Evolutionary conservation across 1,140 invertebrate genomes (phyloP).

Genomic region (Ceratosolen fusciceps): DNA sequence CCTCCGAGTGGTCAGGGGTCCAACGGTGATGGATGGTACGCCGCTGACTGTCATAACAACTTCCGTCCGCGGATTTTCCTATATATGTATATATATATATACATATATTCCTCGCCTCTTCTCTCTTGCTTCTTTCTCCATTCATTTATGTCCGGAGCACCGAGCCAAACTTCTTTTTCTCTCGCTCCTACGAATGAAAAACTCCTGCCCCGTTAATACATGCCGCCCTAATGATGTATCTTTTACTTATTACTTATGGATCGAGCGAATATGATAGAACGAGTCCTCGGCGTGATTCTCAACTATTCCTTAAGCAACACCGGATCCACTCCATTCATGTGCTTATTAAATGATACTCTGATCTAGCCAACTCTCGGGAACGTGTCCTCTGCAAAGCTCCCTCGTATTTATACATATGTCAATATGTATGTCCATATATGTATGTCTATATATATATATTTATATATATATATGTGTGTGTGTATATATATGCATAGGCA

Average conservation of each 20-base stretch:
- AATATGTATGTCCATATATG: no score
- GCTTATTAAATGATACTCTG: no score
- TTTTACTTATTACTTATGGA: constrained; percentile 46
- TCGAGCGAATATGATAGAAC: constrained; percentile 18
- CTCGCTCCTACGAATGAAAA: constrained; percentile 4
- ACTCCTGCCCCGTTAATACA: neutral
- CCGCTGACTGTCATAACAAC: constrained; percentile 73
- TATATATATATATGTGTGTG: no score
- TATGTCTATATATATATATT: no score
- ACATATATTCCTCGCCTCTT: neutral
- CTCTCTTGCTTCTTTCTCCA: neutral
- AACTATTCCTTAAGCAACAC: no score
- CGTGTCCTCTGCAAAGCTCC: neutral
- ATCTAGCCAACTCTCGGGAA: no score
- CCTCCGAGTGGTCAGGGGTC: no score
- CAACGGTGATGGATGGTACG: constrained; percentile 67
- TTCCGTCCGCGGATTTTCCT: constrained; percentile 50
- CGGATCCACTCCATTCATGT: no score
- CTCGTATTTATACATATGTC: neutral
- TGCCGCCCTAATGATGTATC: constrained; percentile 40
- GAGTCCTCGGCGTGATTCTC: constrained; percentile 41
- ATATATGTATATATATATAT: constrained; percentile 8
- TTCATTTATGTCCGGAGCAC: neutral
- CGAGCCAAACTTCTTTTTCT: neutral
- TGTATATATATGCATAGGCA: no score